These are phyloP conservation scores for Drosophila infuscata DNA, from an alignment of 2,888 invertebrate species.

Conservation along the genomic window DNA sequence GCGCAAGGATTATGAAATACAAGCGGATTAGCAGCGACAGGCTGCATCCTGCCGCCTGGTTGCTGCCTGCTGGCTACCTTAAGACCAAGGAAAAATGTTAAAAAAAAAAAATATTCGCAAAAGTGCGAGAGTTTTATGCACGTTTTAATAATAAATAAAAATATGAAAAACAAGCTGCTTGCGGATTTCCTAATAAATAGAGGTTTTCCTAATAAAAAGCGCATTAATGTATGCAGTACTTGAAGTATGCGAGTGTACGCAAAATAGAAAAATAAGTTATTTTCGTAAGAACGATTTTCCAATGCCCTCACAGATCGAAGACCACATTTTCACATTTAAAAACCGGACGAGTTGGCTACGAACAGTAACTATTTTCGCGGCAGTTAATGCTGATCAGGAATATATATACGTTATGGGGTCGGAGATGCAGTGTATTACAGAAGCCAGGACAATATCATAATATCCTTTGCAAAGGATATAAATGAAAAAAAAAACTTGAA, in stretches of 20 bases:
- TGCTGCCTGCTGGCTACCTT: conserved; percentile 5
- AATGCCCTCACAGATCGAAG: neutral
- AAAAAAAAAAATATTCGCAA: conserved; percentile 41
- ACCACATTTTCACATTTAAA: neutral
- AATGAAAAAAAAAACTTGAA: conserved; percentile 18
- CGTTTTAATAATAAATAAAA: conserved; percentile 61
- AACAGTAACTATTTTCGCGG: neutral
- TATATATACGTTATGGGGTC: neutral
- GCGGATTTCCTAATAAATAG: conserved; percentile 40
- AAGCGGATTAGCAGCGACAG: conserved; percentile 70
- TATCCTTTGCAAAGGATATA: neutral
- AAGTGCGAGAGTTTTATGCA: conserved; percentile 67
- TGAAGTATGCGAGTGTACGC: conserved; percentile 17
- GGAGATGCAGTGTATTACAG: neutral
- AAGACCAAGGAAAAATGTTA: conserved; percentile 53
- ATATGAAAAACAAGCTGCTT: conserved; percentile 37
- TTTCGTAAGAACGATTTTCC: neutral
- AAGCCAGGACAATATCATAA: neutral
- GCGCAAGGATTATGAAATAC: conserved; percentile 72
- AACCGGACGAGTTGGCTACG: neutral
- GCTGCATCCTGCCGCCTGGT: conserved; percentile 3
- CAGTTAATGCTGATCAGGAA: neutral
- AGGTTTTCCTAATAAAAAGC: conserved; percentile 66
- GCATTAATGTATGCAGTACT: conserved; percentile 51
- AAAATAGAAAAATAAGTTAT: too few species aligned